Evolutionary conservation across 2,888 invertebrate genomes (phyloP).

Genomic region (Lutraria lutraria): DNA sequence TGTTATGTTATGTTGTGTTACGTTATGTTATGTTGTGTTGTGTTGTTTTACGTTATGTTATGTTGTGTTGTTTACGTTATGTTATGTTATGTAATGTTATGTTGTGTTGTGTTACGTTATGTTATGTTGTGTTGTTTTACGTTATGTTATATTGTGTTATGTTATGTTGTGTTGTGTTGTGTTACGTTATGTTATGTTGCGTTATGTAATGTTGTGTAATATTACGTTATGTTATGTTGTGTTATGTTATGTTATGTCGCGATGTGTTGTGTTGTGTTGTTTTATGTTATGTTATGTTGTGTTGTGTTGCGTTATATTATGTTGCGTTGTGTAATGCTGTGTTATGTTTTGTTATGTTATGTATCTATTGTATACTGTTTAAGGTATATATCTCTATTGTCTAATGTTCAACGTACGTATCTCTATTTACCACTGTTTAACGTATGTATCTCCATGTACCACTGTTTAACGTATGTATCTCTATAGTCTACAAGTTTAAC

Average conservation of each 20-base stretch:
- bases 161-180: background rate
- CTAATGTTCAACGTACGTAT: no score
- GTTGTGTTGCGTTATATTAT: background rate
- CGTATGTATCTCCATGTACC: no score
- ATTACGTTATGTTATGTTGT: background rate
- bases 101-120: background rate
- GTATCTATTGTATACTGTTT: background rate
- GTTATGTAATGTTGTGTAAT: background rate
- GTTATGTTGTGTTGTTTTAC: background rate
- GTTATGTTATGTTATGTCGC: background rate
- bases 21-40: background rate
- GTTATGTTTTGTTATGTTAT: background rate
- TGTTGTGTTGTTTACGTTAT: background rate
- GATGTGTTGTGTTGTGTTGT: background rate
- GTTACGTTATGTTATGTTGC: background rate
- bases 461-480: no score
- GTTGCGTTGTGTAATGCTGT: background rate
- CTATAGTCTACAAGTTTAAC: no score
- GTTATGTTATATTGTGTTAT: background rate
- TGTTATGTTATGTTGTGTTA: background rate
- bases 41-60: background rate
- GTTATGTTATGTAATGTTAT: background rate
- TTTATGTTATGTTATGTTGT: background rate
- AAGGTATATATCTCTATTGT: no score
- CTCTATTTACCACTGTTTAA: no score